These are phyloP conservation scores for Nycteola revayana DNA, from an alignment of 2,888 invertebrate species.

Conservation along the genomic window DNA sequence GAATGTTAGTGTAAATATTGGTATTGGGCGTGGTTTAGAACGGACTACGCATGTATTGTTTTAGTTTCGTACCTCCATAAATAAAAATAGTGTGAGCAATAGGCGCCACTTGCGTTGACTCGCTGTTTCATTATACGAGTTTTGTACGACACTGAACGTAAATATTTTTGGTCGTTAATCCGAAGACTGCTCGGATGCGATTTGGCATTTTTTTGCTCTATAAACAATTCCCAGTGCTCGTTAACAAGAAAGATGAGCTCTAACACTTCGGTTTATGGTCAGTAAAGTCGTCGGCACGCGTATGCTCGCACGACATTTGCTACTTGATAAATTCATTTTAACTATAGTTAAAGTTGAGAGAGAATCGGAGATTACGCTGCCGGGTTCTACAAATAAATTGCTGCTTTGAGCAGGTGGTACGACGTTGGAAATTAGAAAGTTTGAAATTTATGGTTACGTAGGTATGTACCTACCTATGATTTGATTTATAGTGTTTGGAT, in stretches of 20 bases:
- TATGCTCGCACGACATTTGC: slow-evolving; percentile 51
- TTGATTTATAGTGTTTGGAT: slow-evolving; percentile 8
- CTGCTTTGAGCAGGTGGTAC: slow-evolving; percentile 35
- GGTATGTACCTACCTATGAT: slow-evolving; percentile 13
- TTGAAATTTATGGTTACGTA: slow-evolving; percentile 7
- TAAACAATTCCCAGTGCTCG: slow-evolving; percentile 73
- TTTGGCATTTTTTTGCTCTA: slow-evolving; percentile 70
- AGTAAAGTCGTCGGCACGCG: slow-evolving; percentile 74
- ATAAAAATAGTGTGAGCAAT: slow-evolving; percentile 22
- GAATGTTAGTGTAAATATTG: slow-evolving; percentile 56
- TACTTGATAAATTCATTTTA: slow-evolving; percentile 51
- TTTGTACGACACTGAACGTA: slow-evolving; percentile 53
- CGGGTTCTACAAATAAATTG: slow-evolving; percentile 31
- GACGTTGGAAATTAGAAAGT: slow-evolving; percentile 28
- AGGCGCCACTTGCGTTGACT: slow-evolving; percentile 31
- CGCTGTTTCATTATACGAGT: slow-evolving; percentile 38
- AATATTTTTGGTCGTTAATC: slow-evolving; percentile 67
- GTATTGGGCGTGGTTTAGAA: slow-evolving; percentile 32
- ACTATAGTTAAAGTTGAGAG: slow-evolving; percentile 32
- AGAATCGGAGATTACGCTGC: slow-evolving; percentile 21
- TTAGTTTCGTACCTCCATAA: slow-evolving; percentile 22
- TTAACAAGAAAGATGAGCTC: slow-evolving; percentile 81
- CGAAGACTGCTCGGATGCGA: slow-evolving; percentile 50
- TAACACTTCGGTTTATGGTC: slow-evolving; percentile 76
- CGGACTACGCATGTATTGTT: slow-evolving; percentile 25